Conservation (phyloP, 2,797 vertebrate species). For the Sylvia borin region DNA sequence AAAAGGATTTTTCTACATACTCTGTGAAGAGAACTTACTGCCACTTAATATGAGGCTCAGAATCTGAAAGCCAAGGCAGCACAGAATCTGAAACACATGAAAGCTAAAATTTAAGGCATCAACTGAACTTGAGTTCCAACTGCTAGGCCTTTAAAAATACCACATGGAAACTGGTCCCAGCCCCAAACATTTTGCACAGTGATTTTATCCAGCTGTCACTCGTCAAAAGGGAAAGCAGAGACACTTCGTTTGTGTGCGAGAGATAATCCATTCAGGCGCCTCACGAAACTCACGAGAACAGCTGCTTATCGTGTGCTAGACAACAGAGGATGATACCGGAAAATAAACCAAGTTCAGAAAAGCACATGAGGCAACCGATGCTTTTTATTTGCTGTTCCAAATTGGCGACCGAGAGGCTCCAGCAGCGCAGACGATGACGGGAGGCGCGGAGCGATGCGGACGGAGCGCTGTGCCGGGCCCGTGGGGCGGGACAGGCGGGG, state of each 20-base stretch:
- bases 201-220: neutral
- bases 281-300: neutral
- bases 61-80: too few species aligned
- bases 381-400: neutral
- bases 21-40: too few species aligned
- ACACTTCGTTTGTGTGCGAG: neutral
- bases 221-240: neutral
- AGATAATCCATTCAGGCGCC: neutral
- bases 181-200: neutral
- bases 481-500: neutral
- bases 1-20: too few species aligned
- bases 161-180: neutral
- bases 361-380: neutral
- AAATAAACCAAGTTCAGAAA: neutral
- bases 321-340: neutral
- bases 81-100: too few species aligned
- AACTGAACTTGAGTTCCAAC: neutral
- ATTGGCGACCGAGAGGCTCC: too few species aligned
- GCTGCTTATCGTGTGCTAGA: neutral
- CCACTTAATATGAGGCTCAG: too few species aligned
- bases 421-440: rapidly evolving
- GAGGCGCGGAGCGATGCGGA: rapidly evolving
- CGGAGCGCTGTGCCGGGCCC: rapidly evolving
- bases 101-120: too few species aligned
- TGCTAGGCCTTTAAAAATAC: neutral